Conservation (phyloP, 2,888 invertebrate species). For the Agapostemon virescens region DNA sequence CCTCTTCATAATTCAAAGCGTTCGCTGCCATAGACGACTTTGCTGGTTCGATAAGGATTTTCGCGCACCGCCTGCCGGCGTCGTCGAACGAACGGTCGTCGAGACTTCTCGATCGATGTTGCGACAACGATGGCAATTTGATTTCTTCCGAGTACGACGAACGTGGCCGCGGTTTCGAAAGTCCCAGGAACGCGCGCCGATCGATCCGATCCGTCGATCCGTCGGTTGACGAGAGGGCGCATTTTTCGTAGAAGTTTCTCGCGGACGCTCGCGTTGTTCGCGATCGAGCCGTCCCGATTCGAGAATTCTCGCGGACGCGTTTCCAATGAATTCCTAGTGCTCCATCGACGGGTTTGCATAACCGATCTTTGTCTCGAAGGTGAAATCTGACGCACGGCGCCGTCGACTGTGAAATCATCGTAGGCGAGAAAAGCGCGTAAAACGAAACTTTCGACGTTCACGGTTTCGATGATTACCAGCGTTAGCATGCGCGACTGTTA, state of each 20-base stretch:
- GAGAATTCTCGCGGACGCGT: conserved; percentile 23
- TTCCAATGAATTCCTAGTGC: conserved; percentile 31
- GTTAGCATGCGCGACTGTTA: background rate
- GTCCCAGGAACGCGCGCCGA: background rate
- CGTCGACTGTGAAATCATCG: conserved; percentile 36
- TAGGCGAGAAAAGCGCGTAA: conserved; percentile 5
- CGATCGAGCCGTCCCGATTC: conserved; percentile 17
- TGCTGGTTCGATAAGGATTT: background rate
- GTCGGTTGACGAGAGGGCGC: background rate
- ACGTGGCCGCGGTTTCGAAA: background rate
- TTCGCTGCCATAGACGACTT: background rate
- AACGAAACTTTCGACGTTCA: conserved; percentile 22
- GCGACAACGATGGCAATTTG: background rate
- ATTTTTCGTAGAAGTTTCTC: conserved; percentile 22
- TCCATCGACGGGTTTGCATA: conserved; percentile 8
- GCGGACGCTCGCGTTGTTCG: conserved; percentile 16
- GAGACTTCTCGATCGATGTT: background rate
- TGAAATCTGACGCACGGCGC: conserved; percentile 23
- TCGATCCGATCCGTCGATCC: background rate
- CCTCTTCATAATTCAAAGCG: background rate
- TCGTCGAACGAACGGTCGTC: background rate
- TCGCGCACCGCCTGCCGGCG: background rate
- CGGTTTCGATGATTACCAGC: conserved; percentile 2
- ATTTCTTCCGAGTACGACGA: background rate
- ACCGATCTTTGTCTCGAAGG: conserved; percentile 22